Evolutionary conservation across 2,888 invertebrate genomes (phyloP).

Genomic region (Therioaphis trifolii): DNA sequence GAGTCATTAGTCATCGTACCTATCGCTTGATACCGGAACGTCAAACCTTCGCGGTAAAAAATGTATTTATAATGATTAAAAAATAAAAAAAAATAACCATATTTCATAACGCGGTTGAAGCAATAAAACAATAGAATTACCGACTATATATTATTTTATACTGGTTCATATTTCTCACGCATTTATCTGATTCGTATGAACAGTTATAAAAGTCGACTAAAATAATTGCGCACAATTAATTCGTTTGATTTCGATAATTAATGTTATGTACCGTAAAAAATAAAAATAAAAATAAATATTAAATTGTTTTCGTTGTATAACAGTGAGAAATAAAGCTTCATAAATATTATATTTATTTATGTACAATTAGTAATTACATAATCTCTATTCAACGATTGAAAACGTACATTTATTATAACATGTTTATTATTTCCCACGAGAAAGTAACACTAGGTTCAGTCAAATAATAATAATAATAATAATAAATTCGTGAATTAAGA

Average conservation of each 20-base stretch:
- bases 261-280: too few relatives aligned
- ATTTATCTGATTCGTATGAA: too few relatives aligned
- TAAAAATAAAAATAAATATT: too few relatives aligned
- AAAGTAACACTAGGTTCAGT: neutral
- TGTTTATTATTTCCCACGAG: conserved; percentile 5
- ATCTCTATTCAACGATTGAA: neutral
- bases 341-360: neutral
- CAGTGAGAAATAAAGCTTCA: neutral
- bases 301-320: neutral
- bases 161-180: too few relatives aligned
- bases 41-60: neutral
- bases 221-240: too few relatives aligned
- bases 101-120: too few relatives aligned
- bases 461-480: neutral
- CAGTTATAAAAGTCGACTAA: too few relatives aligned
- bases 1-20: neutral
- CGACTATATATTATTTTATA: too few relatives aligned
- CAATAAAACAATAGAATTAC: too few relatives aligned
- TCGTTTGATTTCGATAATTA: too few relatives aligned
- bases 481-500: neutral
- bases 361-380: neutral
- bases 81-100: neutral
- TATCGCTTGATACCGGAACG: neutral
- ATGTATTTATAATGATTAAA: neutral
- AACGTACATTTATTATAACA: neutral